Conservation (phyloP, 1,140 invertebrate genomes). For the Adelges cooleyi region DNA sequence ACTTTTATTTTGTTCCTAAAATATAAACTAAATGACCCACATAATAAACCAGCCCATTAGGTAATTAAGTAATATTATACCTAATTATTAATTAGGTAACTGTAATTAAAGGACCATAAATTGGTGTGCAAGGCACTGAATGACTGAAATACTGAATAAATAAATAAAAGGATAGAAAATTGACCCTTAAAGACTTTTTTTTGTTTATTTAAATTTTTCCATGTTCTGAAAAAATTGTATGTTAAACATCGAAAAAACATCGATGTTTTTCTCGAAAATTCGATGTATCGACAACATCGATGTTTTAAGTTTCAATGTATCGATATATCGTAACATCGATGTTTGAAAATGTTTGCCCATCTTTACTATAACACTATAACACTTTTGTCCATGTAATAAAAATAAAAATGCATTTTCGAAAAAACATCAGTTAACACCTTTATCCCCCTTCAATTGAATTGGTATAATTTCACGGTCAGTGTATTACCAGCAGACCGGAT, state of each 20-base stretch:
- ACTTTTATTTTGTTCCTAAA: not conserved
- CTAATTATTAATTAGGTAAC: not conserved
- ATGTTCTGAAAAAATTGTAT: not conserved
- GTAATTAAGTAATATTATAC: no score
- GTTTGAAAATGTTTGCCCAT: not conserved
- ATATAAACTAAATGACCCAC: slow-evolving; percentile 12
- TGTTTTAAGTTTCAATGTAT: slow-evolving; percentile 4
- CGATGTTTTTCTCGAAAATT: not conserved
- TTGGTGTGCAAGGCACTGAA: not conserved
- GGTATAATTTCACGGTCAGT: no score
- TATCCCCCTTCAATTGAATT: no score
- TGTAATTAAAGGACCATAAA: not conserved
- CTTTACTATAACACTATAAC: no score
- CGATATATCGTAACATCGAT: not conserved
- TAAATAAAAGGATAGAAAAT: not conserved
- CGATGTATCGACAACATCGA: not conserved
- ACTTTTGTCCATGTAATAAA: no score
- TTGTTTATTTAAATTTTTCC: not conserved
- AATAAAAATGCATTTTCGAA: no score
- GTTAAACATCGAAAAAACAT: not conserved
- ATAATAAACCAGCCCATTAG: not conserved
- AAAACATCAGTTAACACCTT: no score
- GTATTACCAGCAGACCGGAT: no score
- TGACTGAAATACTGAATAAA: not conserved
- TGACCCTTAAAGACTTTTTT: not conserved